Evolutionary conservation across 1,140 invertebrate species (phyloP).

Genomic region (Danaus melanippus): DNA sequence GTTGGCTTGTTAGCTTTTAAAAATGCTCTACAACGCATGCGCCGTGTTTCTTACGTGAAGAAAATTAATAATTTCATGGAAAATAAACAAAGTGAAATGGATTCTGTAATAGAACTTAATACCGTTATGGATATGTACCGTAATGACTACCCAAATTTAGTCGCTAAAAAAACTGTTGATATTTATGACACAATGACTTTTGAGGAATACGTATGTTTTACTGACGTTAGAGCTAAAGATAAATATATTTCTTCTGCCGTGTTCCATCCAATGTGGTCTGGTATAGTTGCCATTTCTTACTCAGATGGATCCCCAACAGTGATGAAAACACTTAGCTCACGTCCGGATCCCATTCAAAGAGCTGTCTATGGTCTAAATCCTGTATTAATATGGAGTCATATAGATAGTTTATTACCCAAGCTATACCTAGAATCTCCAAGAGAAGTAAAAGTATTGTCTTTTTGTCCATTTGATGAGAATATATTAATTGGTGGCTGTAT

Average conservation of each 20-base stretch:
- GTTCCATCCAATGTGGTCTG: conserved; percentile 81
- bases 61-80: conserved; percentile 43
- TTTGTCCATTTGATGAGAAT: conserved; percentile 80
- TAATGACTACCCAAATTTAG: conserved; percentile 75
- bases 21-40: conserved; percentile 45
- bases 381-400: conserved; percentile 82
- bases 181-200: conserved; percentile 62
- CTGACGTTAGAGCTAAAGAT: conserved; percentile 73
- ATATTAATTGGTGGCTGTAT: conserved; percentile 79
- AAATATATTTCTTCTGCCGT: conserved; percentile 77
- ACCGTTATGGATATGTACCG: conserved; percentile 77
- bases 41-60: conserved; percentile 56
- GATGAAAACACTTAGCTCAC: conserved; percentile 50
- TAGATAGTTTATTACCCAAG: conserved; percentile 79
- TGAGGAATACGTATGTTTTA: conserved; percentile 76
- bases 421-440: conserved; percentile 77
- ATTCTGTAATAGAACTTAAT: conserved; percentile 71
- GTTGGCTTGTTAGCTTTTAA: conserved; percentile 38
- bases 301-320: conserved; percentile 63
- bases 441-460: conserved; percentile 76
- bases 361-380: conserved; percentile 73
- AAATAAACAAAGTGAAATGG: conserved; percentile 36
- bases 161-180: conserved; percentile 51
- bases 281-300: conserved; percentile 77
- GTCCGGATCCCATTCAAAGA: conserved; percentile 66